Evolutionary conservation across 2,888 invertebrate species (phyloP).

Genomic region (Eupithecia centaureata): DNA sequence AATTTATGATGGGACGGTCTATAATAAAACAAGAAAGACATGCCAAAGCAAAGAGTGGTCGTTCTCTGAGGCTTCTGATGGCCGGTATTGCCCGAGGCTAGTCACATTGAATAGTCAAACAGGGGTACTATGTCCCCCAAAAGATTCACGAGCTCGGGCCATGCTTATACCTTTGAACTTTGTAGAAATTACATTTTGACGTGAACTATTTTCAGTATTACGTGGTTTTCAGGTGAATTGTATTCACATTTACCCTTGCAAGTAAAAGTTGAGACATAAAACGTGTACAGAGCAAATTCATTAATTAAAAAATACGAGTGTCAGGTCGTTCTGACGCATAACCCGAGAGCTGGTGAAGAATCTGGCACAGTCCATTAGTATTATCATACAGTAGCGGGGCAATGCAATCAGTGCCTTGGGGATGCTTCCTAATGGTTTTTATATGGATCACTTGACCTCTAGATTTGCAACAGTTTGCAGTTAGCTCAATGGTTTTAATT

Average conservation of each 20-base stretch:
- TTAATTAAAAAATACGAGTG: no score
- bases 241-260: neutral
- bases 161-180: neutral
- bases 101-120: slow-evolving; percentile 65
- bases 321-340: no score
- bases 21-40: slow-evolving; percentile 37
- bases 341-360: no score
- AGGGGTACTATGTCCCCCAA: slow-evolving; percentile 57
- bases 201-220: neutral
- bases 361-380: no score
- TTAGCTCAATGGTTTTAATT: no score
- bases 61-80: slow-evolving; percentile 50
- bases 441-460: no score
- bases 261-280: neutral
- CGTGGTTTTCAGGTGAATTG: neutral
- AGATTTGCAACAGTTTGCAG: no score
- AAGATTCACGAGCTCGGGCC: neutral
- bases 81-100: slow-evolving; percentile 51
- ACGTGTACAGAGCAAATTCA: neutral
- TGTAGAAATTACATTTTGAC: neutral
- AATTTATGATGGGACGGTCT: slow-evolving; percentile 22
- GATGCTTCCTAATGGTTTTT: no score
- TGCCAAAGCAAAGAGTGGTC: slow-evolving; percentile 44
- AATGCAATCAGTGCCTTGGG: no score
- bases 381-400: no score